Evolutionary conservation across 2,888 invertebrate genomes (phyloP), one percentile per base, ranked within the genome.

Genomic region (Drosophila aldrichi): DNA sequence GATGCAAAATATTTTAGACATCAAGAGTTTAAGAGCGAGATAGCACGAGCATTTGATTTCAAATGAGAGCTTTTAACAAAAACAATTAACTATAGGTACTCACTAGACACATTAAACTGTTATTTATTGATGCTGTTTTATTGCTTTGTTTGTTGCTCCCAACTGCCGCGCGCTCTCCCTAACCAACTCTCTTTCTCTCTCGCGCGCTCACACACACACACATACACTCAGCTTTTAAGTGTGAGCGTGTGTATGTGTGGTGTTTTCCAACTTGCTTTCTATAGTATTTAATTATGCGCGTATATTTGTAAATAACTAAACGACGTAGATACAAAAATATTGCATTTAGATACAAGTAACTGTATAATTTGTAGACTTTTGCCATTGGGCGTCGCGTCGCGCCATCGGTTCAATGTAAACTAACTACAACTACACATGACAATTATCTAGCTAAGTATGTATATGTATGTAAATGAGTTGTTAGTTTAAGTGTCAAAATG

Each of bases 61-160:
- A 69, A 81, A 74, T 69, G 22, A 46, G 65, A 72, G 78, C 66
- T 56, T 49, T 57, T 70, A 84, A 76, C 74, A 89, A 87, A 83
- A 81, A 76, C 88, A 84, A 87, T 84, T 83, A 83, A 74, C 78
- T 75, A 51, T 79, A 72, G 72, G 62, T 76, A 77, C 73, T 67
- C 67, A 56, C 63, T 64, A 66, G 71, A 72, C 76, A 81, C 75
- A 83, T 81, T 83, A 70, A 83, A 81, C 32, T 64, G 66, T 68
- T 89, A 87, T 83, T 89, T 84, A 89, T 84, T 81, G 84, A 76
- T 77, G 82, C 76, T 88, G 73, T 63, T 62, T 68, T 72, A 46
- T 66, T 48, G 38, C 38, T 59, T 48, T 43, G 40, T 59, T 58
- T 58, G 32, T 18, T 38, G 16, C 36, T 38, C 36, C 36, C 16